phyloP scores from a whole-genome alignment of 2,888 invertebrate genomes.

The Mimas tiliae region DNA sequence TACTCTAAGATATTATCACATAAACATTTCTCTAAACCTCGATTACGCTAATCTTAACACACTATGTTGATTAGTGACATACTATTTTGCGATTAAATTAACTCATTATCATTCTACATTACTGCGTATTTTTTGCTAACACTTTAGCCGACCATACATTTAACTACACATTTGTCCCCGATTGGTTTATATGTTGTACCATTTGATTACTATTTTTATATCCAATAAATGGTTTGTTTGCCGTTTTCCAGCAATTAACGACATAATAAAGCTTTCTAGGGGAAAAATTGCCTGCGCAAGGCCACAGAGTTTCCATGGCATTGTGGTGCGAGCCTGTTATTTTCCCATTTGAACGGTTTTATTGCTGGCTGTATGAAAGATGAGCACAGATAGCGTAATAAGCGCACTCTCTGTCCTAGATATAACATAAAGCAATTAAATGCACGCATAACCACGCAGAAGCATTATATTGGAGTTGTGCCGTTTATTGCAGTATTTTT shows the following conservation, averaged over 20 bases:
- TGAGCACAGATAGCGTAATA: slow-evolving; percentile 70
- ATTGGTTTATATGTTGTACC: slow-evolving; percentile 48
- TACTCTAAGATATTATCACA: too few relatives aligned
- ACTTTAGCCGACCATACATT: neutral
- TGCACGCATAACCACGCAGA: slow-evolving; percentile 18
- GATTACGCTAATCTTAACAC: neutral
- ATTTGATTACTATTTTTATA: slow-evolving; percentile 47
- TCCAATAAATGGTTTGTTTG: slow-evolving; percentile 52
- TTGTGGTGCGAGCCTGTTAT: slow-evolving; percentile 80
- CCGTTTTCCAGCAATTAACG: slow-evolving; percentile 61
- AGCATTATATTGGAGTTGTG: neutral
- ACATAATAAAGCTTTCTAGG: slow-evolving; percentile 70
- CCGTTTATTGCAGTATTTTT: neutral
- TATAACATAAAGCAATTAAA: slow-evolving; percentile 75
- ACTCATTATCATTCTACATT: neutral
- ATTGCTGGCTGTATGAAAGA: slow-evolving; percentile 71
- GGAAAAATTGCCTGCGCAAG: slow-evolving; percentile 65
- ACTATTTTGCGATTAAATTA: neutral
- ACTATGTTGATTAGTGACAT: too few relatives aligned
- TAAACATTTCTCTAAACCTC: too few relatives aligned
- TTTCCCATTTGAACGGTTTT: slow-evolving; percentile 83
- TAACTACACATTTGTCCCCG: slow-evolving; percentile 37
- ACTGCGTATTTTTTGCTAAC: neutral
- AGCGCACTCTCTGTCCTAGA: slow-evolving; percentile 75
- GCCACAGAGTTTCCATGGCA: slow-evolving; percentile 74